A percentile compares a stretch with the other conserved stretches of the same genome.
These are phyloP conservation scores for Pangasius larnaudii DNA, from an alignment of 2,797 vertebrate species.

Conservation along the genomic window DNA sequence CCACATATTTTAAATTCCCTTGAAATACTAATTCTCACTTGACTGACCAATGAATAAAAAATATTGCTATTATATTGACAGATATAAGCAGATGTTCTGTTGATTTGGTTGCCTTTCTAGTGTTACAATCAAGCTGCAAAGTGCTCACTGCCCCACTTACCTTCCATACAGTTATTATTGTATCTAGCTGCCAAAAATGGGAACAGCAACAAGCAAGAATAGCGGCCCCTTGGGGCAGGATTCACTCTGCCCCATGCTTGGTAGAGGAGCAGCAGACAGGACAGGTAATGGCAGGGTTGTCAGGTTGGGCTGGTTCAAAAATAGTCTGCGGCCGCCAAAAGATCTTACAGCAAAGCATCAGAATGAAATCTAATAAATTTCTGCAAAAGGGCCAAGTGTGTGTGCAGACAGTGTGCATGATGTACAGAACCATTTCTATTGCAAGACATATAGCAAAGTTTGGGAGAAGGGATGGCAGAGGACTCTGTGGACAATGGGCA, in stretches of 20 bases:
- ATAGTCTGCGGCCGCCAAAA: not conserved
- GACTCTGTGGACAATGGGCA: not conserved
- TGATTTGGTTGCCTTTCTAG: not conserved
- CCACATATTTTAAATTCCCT: not conserved
- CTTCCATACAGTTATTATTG: not conserved
- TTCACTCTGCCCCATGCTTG: not conserved
- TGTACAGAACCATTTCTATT: no score
- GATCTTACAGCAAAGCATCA: not conserved
- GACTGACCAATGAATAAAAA: not conserved
- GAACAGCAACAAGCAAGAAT: not conserved
- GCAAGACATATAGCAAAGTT: not conserved
- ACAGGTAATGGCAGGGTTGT: not conserved
- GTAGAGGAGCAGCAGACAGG: not conserved
- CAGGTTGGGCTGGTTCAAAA: not conserved
- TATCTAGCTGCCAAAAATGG: not conserved
- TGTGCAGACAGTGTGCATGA: not conserved
- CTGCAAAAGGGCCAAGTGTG: not conserved
- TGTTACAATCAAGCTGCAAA: not conserved
- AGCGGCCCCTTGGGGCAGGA: not conserved
- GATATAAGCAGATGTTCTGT: not conserved
- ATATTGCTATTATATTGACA: no score
- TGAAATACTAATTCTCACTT: not conserved
- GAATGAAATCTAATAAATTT: not conserved
- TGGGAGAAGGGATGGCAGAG: not conserved
- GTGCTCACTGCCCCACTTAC: not conserved